Percentiles rank a stretch among this genome's conserved stretches.
Evolutionary conservation across 2,888 invertebrate genomes (phyloP).

Genomic region (Punctoribates punctum): DNA sequence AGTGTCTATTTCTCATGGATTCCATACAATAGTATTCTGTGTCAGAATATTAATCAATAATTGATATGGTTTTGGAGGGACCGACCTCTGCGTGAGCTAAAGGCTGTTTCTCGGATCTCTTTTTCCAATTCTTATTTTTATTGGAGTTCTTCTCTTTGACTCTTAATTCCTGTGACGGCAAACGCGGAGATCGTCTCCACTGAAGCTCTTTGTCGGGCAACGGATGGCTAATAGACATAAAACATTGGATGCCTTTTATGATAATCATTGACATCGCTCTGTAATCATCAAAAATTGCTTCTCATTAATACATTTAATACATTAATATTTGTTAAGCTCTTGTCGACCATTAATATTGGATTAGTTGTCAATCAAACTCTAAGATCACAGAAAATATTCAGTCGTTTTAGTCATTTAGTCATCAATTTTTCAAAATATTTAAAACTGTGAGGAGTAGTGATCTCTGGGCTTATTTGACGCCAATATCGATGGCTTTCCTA

Average conservation of each 20-base stretch:
- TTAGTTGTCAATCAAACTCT: too few relatives aligned
- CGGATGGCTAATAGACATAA: constrained; percentile 38
- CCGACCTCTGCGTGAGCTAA: constrained; percentile 34
- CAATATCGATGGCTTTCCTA: not conserved
- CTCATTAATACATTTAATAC: not conserved
- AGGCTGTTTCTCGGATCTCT: constrained; percentile 10
- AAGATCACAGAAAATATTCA: too few relatives aligned
- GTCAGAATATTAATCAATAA: not conserved
- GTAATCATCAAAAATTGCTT: not conserved
- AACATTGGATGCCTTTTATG: constrained; percentile 39
- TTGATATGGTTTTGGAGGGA: not conserved
- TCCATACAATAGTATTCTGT: too few relatives aligned
- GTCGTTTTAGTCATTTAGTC: too few relatives aligned
- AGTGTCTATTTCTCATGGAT: too few relatives aligned
- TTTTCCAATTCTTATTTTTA: constrained; percentile 12
- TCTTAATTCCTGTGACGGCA: constrained; percentile 36
- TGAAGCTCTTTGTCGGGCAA: constrained; percentile 44
- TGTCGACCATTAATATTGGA: too few relatives aligned
- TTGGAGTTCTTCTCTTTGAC: not conserved
- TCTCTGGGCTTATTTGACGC: too few relatives aligned
- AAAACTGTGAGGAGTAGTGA: too few relatives aligned
- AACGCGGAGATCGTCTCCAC: constrained; percentile 40
- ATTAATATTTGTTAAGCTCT: too few relatives aligned
- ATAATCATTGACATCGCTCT: constrained; percentile 41
- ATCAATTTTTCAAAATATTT: too few relatives aligned